These are phyloP conservation scores for Tinamus major DNA, from an alignment of 2,797 vertebrate genomes.

Conservation along the genomic window DNA sequence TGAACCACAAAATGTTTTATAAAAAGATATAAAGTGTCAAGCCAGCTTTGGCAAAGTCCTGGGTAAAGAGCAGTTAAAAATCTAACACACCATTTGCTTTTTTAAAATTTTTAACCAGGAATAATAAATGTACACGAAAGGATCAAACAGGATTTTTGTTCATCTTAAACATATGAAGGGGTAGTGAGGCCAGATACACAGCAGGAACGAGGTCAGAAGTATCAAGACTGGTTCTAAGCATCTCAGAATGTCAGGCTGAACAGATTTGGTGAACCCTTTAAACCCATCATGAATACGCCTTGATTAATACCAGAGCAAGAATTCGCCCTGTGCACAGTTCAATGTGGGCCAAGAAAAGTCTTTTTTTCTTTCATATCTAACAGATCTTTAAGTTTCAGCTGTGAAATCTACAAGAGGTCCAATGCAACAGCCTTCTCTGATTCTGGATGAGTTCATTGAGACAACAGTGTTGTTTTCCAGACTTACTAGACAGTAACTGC, in stretches of 20 bases:
- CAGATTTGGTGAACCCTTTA: neutral
- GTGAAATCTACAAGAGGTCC: neutral
- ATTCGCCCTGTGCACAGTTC: neutral
- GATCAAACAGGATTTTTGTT: slow-evolving; percentile 18
- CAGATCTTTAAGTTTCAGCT: neutral
- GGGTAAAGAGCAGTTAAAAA: slow-evolving; percentile 11
- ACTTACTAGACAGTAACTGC: neutral
- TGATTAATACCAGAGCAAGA: neutral
- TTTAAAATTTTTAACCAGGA: slow-evolving; percentile 12
- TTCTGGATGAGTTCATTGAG: neutral
- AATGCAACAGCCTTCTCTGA: neutral
- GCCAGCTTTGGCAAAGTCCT: neutral
- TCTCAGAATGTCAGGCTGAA: slow-evolving; percentile 45
- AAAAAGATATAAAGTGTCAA: neutral
- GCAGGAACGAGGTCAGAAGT: slow-evolving; percentile 47
- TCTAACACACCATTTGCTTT: neutral
- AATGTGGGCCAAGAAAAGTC: neutral
- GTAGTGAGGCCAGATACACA: slow-evolving; percentile 6
- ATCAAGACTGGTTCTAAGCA: slow-evolving; percentile 53
- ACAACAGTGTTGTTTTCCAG: neutral
- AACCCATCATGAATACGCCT: neutral
- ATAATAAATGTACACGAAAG: slow-evolving; percentile 49
- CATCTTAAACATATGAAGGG: neutral
- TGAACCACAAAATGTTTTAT: neutral
- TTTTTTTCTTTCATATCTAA: neutral